phyloP scores from a whole-genome alignment of 2,797 vertebrate genomes.

The Phalanger gymnotis region DNA sequence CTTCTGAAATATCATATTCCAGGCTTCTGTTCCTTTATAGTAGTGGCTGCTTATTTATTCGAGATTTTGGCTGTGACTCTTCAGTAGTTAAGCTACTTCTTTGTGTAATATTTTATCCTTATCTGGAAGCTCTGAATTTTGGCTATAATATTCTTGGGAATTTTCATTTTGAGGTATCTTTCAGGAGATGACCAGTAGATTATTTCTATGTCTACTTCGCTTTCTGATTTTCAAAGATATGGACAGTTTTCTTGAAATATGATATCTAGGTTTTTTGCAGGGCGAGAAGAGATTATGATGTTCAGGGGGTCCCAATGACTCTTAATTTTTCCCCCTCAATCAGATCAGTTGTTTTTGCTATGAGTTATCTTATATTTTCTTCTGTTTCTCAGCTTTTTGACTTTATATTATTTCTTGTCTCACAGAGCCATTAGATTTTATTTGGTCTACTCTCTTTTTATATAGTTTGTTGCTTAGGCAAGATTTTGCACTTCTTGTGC shows the following conservation, averaged over 20 bases:
- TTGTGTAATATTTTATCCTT: not conserved
- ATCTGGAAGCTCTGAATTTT: not conserved
- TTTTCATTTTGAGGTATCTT: not conserved
- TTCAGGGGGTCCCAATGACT: not conserved
- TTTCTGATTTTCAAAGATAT: not conserved
- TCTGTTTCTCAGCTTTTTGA: not conserved
- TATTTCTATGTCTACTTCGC: not conserved
- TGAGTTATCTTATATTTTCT: not conserved
- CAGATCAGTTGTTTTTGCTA: not conserved
- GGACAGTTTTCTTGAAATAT: not conserved
- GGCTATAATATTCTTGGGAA: not conserved
- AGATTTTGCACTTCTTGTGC: not conserved
- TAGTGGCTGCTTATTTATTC: not conserved
- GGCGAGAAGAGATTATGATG: not conserved
- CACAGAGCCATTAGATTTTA: not conserved
- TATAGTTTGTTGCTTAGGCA: not conserved
- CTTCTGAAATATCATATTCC: not conserved
- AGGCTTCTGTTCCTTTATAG: not conserved
- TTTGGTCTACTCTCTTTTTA: not conserved
- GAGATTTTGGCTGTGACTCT: not conserved
- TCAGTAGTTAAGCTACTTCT: not conserved
- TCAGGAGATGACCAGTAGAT: not conserved
- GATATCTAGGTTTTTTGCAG: not conserved
- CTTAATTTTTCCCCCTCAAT: not conserved
- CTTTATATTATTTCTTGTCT: not conserved